phyloP scores from a whole-genome alignment of 2,797 vertebrate genomes.

The Alca torda region DNA sequence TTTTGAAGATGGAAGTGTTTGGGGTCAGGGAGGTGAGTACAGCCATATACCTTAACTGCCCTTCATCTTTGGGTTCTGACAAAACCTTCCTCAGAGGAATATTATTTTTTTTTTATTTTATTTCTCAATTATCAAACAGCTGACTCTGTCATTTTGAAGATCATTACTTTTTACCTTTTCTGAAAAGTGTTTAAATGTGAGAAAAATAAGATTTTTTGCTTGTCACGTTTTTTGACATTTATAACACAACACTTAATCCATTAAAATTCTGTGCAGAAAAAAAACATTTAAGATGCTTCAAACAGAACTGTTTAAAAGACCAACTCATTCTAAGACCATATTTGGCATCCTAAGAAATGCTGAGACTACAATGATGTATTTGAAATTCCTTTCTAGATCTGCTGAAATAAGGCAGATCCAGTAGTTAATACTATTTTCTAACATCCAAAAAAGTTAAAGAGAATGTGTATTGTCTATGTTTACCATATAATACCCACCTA shows the following conservation, averaged over 20 bases:
- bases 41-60: neutral
- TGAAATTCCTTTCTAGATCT: neutral
- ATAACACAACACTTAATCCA: neutral
- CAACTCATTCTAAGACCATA: neutral
- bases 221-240: accelerated
- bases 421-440: neutral
- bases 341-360: neutral
- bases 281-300: neutral
- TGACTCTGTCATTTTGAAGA: neutral
- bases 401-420: neutral
- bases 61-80: neutral
- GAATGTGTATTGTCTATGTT: neutral
- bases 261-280: neutral
- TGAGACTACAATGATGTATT: accelerated
- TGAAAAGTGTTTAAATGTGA: neutral
- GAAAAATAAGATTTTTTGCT: neutral
- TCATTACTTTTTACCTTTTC: neutral
- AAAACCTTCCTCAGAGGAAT: neutral
- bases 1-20: neutral
- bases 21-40: neutral
- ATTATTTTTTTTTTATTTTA: too few relatives aligned
- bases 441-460: neutral
- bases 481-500: neutral
- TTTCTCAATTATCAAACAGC: neutral
- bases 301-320: neutral